Percentiles rank a stretch among this genome's conserved stretches.
phyloP scores from a whole-genome alignment of 2,113 vertebrate species.

The Chaenogobius annularis region DNA sequence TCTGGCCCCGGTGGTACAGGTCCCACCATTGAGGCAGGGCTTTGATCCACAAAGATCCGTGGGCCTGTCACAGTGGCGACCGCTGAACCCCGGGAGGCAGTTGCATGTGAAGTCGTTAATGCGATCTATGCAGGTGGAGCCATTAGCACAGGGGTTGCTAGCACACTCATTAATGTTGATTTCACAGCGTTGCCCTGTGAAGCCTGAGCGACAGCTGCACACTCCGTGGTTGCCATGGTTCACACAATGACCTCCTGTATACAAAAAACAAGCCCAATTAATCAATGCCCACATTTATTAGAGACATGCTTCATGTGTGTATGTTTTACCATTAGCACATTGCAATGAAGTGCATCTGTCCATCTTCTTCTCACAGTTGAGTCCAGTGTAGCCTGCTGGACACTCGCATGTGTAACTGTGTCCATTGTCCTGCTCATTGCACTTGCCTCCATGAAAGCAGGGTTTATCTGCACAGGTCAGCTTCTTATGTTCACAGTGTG shows the following conservation, averaged over 20 bases:
- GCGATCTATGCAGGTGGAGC: slow-evolving; percentile 91
- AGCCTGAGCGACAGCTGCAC: slow-evolving; percentile 91
- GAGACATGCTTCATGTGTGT: background rate
- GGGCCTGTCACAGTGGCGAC: slow-evolving; percentile 87
- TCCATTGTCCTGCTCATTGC: slow-evolving; percentile 84
- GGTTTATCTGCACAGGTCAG: slow-evolving; percentile 91
- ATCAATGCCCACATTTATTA: background rate
- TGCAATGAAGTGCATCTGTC: slow-evolving; percentile 90
- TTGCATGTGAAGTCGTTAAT: slow-evolving; percentile 88
- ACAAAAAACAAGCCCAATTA: slow-evolving; percentile 7
- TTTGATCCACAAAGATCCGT: slow-evolving; percentile 85
- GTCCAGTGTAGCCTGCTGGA: slow-evolving; percentile 88
- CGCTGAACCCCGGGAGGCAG: slow-evolving; percentile 88
- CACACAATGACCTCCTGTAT: slow-evolving; percentile 87
- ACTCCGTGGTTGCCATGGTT: slow-evolving; percentile 81
- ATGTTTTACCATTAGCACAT: slow-evolving; percentile 87
- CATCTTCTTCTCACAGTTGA: slow-evolving; percentile 97
- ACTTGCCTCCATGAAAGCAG: slow-evolving; percentile 91
- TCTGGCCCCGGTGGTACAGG: slow-evolving; percentile 82
- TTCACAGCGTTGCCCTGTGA: slow-evolving; percentile 88
- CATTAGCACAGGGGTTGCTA: slow-evolving; percentile 85
- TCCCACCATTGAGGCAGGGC: slow-evolving; percentile 91
- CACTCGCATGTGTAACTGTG: slow-evolving; percentile 88
- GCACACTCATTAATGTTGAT: slow-evolving; percentile 89
- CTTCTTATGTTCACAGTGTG: slow-evolving; percentile 86